Base-by-base conservation (phyloP, 1,140 invertebrate genomes). In the Papilio glaucus region DNA sequence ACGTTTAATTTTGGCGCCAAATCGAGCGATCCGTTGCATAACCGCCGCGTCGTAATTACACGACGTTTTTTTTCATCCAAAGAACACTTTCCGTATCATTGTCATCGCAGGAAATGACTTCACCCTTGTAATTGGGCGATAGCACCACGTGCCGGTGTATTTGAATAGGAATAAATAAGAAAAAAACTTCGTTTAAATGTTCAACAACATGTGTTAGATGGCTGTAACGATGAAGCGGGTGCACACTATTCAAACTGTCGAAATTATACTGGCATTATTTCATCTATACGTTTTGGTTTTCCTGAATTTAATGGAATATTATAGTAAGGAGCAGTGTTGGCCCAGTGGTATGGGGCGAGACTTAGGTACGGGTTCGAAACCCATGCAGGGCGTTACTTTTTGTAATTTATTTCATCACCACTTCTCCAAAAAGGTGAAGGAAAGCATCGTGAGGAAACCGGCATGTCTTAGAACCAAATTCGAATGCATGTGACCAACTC, bases 31-130 rank as follows among this genome's bases (percentile, higher is more conserved):
- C 62, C 61, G 61, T 62, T 62, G 62, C 15, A 57, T 57, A 65
- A 65, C 62, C 62, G 62, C 10, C 62, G 12, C 21, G 5, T 29
- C 13, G n/a, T 61, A 61, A 61, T 61, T 61, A 61, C 26, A 33
- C 57, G 57, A 13, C 6, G 45, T 72, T 79, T 83, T 83, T 82
- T 79, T 77, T 71, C 65, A 33, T 72, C 39, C 13, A 37, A 39
- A 37, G 26, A 74, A 73, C 74, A 73, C 77, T 82, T 82, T 85
- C 74, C 77, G 76, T 87, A 86, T 88, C 84, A 86, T 87, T 89
- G 84, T 86, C 85, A 87, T 85, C 84, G 53, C 84, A 85, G 87
- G 87, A 89, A 88, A 83, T 83, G 80, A 85, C 80, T 80, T 80
- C 84, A 83, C 82, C 81, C 85, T 75, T 78, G 73, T 83, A 81